A percentile compares a stretch with the other conserved stretches of the same genome.
phyloP scores from a whole-genome alignment of 2,797 vertebrate species.

The Botia kubotai region DNA sequence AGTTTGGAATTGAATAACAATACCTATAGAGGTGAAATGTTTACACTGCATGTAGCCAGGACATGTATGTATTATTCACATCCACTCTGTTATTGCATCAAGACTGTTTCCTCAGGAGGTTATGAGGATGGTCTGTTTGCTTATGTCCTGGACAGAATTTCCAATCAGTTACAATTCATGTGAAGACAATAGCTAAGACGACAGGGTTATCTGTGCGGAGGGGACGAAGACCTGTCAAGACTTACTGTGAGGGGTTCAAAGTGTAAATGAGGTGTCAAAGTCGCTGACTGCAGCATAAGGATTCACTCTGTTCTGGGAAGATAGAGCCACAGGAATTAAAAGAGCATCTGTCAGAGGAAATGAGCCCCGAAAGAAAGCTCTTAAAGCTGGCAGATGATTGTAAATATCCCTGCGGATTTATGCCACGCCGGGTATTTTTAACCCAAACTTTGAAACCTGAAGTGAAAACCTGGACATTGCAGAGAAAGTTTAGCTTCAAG shows the following conservation, averaged over 20 bases:
- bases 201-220: constrained; percentile 27
- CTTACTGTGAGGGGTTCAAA: constrained; percentile 46
- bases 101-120: neutral
- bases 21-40: neutral
- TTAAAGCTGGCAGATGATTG: constrained; percentile 45
- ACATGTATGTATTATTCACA: constrained; percentile 31
- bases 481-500: neutral
- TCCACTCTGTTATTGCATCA: constrained; percentile 13
- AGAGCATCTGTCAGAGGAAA: constrained; percentile 51
- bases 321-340: constrained; percentile 59
- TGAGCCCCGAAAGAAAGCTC: constrained; percentile 45
- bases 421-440: constrained; percentile 38
- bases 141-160: constrained; percentile 32
- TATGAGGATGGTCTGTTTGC: constrained; percentile 11
- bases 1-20: neutral
- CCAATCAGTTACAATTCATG: constrained; percentile 22
- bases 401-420: constrained; percentile 40
- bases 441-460: constrained; percentile 32
- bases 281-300: constrained; percentile 53
- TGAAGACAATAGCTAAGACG: constrained; percentile 37
- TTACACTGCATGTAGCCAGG: neutral
- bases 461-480: constrained; percentile 18
- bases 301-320: constrained; percentile 47
- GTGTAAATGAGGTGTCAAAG: constrained; percentile 56
- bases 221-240: constrained; percentile 40